Conservation (phyloP, 1,140 invertebrate species). For the Pseudobourletiella spinata region DNA sequence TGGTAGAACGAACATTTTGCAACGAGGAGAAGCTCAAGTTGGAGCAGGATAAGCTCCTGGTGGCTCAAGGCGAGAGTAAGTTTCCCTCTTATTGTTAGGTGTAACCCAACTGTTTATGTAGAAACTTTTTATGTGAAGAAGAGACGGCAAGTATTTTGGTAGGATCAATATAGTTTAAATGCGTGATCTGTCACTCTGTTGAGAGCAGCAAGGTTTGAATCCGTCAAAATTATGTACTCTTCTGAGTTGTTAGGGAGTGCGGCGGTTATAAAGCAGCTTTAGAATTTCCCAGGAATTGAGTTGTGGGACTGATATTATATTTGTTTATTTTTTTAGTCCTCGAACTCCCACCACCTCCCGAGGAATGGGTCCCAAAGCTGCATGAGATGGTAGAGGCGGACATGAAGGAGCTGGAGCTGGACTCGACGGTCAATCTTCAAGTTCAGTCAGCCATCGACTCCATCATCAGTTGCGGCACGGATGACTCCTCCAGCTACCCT, state of each 20-base stretch:
- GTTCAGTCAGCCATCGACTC: slow-evolving; percentile 35
- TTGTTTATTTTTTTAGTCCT: neutral
- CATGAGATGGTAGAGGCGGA: slow-evolving; percentile 32
- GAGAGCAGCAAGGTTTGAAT: too few species aligned
- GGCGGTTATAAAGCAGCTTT: too few species aligned
- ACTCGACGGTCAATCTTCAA: slow-evolving; percentile 33
- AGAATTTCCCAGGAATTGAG: too few species aligned
- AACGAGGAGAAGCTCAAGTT: slow-evolving; percentile 54
- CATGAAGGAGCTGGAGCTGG: slow-evolving; percentile 30
- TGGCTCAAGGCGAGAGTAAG: slow-evolving; percentile 28
- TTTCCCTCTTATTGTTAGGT: neutral
- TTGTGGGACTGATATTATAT: too few species aligned
- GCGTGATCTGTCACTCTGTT: too few species aligned
- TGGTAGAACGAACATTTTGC: slow-evolving; percentile 60
- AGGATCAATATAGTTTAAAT: too few species aligned
- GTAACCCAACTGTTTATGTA: neutral
- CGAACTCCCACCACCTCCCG: slow-evolving; percentile 24
- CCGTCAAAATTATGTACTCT: too few species aligned
- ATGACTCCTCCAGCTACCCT: slow-evolving; percentile 5
- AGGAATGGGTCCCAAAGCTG: slow-evolving; percentile 31
- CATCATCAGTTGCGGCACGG: slow-evolving; percentile 24
- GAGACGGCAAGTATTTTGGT: too few species aligned
- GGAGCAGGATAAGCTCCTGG: slow-evolving; percentile 44
- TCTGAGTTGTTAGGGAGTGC: too few species aligned
- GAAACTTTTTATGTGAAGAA: neutral